Base-by-base conservation (phyloP, 2,797 vertebrate species). In the Diplodus sargus region DNA sequence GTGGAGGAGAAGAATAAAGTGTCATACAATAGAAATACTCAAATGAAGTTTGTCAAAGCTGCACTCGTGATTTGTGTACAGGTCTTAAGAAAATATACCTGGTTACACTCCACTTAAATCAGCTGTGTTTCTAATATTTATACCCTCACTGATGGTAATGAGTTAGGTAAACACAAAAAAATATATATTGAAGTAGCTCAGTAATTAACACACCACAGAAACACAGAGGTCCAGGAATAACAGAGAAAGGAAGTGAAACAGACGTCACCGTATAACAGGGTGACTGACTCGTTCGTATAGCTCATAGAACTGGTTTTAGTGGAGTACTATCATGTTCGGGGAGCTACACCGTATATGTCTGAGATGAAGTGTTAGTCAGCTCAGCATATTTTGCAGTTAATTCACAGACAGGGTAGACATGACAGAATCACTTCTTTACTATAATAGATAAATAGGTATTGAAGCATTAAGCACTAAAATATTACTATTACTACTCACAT, bases 181-280 rank as follows among this genome's bases (percentile, higher is more conserved):
- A 22, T 15, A 45, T 22, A 13, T 8, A 61, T 7, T 14, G 22
- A 30, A 28, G 12, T 5, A n/a, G 8, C 30, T 20, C 52, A 45
- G 39, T 39, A 51, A 13, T n/a, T 11, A n/a, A 51, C 9, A 18
- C 18, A 47, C 9, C 84, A 86, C 68, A 92, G 87, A 92, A 92
- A 90, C 18, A 39, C 81, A 64, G 34, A 69, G 78, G 67, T 87
- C 88, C 85, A 91, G 78, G 91, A 93, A 92, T 93, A 93, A 92
- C 86, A 86, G 80, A 74, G 85, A 91, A 91, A 91, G 94, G 94
- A 95, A 95, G 92, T 95, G 90, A 91, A 91, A 91, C 58, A 61
- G 14, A 74, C 60, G 56, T 87, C 79, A 84, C 63, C 25, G 20
- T 48, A 58, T 30, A 64, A 68, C 34, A 65, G 28, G 15, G 14